Evolutionary conservation across 2,113 vertebrate species (phyloP).

Genomic region (Helogale parvula): DNA sequence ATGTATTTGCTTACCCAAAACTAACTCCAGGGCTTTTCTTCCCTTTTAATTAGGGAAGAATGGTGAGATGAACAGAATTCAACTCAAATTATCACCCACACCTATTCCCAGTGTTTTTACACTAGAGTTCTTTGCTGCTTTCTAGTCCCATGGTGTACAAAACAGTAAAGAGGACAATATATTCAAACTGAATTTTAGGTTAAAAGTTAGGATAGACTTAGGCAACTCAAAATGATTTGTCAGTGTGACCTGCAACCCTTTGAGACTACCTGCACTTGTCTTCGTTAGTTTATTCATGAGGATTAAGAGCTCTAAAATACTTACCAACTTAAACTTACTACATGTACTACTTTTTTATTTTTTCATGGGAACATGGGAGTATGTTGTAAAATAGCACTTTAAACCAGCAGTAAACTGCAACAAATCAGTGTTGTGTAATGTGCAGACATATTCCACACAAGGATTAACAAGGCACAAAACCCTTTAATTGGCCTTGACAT

Average conservation of each 20-base stretch:
- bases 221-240: constrained; percentile 79
- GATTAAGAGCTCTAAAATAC: constrained; percentile 85
- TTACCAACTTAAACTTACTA: constrained; percentile 92
- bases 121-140: constrained; percentile 76
- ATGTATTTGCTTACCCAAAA: constrained; percentile 62
- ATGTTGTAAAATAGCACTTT: constrained; percentile 86
- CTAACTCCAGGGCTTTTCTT: constrained; percentile 10
- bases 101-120: constrained; percentile 75
- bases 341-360: constrained; percentile 84
- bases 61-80: constrained; percentile 78
- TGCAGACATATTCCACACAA: constrained; percentile 89
- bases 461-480: constrained; percentile 88
- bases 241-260: constrained; percentile 75
- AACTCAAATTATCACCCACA: constrained; percentile 83
- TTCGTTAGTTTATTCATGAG: constrained; percentile 77
- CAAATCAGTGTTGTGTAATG: constrained; percentile 86
- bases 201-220: constrained; percentile 75
- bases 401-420: constrained; percentile 89
- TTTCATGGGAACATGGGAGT: constrained; percentile 86
- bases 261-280: constrained; percentile 80
- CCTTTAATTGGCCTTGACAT: constrained; percentile 89
- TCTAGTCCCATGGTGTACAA: constrained; percentile 76
- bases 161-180: constrained; percentile 72
- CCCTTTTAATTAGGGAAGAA: constrained; percentile 57
- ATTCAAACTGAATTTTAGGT: constrained; percentile 78